Evolutionary conservation across 2,113 vertebrate species (phyloP).

Genomic region (Peromyscus leucopus): DNA sequence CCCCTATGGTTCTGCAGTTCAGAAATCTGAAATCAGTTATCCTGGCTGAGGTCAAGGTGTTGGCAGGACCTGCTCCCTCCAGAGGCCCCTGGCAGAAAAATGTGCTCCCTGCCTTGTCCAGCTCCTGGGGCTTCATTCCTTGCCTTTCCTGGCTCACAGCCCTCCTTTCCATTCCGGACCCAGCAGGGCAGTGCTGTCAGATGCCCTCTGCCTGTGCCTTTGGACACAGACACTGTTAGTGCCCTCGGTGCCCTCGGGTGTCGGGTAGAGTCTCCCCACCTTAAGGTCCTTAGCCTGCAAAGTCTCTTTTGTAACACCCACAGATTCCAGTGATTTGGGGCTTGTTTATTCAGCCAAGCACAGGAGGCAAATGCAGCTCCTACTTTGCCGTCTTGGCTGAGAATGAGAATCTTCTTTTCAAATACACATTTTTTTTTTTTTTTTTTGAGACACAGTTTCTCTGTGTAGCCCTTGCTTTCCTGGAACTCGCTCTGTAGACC

Average conservation of each 20-base stretch:
- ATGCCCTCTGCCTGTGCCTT: background rate
- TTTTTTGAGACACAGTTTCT: too few species aligned
- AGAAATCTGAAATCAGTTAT: background rate
- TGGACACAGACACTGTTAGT: background rate
- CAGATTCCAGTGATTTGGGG: background rate
- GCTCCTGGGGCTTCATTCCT: background rate
- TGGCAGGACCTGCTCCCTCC: background rate
- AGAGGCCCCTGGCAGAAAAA: background rate
- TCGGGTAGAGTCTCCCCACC: too few species aligned
- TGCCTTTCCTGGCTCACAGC: background rate
- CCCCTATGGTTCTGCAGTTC: background rate
- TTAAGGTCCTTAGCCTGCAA: background rate
- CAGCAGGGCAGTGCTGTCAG: background rate
- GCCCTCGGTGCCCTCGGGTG: background rate
- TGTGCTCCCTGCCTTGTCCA: background rate
- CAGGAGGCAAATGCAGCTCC: background rate
- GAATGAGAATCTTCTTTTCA: background rate
- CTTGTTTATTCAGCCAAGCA: background rate
- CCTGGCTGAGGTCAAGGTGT: background rate
- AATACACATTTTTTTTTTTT: background rate
- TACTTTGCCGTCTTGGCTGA: background rate
- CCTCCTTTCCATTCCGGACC: background rate
- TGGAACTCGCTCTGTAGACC: too few species aligned
- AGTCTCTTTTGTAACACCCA: background rate
- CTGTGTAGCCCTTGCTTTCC: too few species aligned